Evolutionary conservation across 2,113 vertebrate genomes (phyloP).

Genomic region (Polypterus bichir): DNA sequence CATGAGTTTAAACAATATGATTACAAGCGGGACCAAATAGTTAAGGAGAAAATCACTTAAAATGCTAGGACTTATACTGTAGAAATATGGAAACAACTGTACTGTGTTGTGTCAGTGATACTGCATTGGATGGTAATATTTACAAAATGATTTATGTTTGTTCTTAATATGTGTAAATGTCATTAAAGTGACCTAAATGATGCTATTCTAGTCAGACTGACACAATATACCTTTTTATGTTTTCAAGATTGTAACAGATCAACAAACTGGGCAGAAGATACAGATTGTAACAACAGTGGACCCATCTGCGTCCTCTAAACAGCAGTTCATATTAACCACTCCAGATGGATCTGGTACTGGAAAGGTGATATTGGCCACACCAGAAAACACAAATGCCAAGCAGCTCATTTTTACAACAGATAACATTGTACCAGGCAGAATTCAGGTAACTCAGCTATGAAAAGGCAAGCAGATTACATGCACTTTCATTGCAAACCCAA

Average conservation of each 20-base stretch:
- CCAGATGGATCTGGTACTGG: conserved; percentile 77
- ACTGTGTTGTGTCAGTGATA: too few relatives aligned
- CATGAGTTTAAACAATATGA: too few relatives aligned
- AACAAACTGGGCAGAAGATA: conserved; percentile 93
- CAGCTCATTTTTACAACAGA: conserved; percentile 91
- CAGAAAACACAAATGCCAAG: conserved; percentile 72
- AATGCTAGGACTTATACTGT: too few relatives aligned
- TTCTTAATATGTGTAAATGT: too few relatives aligned
- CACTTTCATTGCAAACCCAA: not conserved
- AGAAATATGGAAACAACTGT: too few relatives aligned
- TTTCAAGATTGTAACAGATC: conserved; percentile 88
- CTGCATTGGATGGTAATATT: too few relatives aligned
- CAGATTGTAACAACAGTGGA: conserved; percentile 92
- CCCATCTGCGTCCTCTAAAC: conserved; percentile 68
- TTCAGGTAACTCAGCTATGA: conserved; percentile 62
- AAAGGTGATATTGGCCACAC: conserved; percentile 86
- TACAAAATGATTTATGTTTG: too few relatives aligned
- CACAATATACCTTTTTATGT: conserved; percentile 17
- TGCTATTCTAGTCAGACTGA: not conserved
- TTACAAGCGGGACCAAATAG: too few relatives aligned
- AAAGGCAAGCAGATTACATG: not conserved
- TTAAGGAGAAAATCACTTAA: too few relatives aligned
- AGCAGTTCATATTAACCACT: conserved; percentile 88
- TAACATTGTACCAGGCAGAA: conserved; percentile 80
- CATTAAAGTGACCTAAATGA: too few relatives aligned